These are phyloP conservation scores for Callithrix jacchus DNA, from an alignment of 2,113 vertebrate genomes.

Conservation along the genomic window DNA sequence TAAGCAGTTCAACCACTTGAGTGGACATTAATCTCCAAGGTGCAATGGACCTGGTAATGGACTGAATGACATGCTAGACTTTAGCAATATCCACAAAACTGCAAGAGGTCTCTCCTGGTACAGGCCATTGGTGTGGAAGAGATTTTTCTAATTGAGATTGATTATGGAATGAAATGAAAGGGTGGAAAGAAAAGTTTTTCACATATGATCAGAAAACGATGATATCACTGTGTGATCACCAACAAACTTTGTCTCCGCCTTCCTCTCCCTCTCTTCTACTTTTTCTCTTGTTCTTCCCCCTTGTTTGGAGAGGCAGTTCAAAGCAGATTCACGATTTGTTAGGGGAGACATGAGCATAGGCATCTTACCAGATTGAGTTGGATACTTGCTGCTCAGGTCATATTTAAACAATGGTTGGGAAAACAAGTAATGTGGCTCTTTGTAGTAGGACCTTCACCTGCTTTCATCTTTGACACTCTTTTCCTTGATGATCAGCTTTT, in stretches of 20 bases:
- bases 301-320: constrained; percentile 83
- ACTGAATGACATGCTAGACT: too few species aligned
- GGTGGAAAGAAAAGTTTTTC: neutral
- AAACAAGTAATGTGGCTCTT: constrained; percentile 88
- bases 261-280: neutral
- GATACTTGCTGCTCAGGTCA: constrained; percentile 90
- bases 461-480: constrained; percentile 87
- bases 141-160: neutral
- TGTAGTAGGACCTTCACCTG: constrained; percentile 90
- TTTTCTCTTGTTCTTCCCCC: constrained; percentile 67
- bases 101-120: neutral
- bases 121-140: neutral
- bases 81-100: neutral
- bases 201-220: neutral
- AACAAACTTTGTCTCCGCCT: neutral
- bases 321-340: constrained; percentile 82
- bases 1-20: too few species aligned
- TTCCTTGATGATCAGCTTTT: constrained; percentile 81
- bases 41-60: too few species aligned
- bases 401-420: constrained; percentile 89
- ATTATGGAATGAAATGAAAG: neutral
- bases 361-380: constrained; percentile 91
- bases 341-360: constrained; percentile 77
- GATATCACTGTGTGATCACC: neutral
- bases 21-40: too few species aligned